Conservation (phyloP, 2,797 vertebrate genomes). For the Acestrorhynchus altus region DNA sequence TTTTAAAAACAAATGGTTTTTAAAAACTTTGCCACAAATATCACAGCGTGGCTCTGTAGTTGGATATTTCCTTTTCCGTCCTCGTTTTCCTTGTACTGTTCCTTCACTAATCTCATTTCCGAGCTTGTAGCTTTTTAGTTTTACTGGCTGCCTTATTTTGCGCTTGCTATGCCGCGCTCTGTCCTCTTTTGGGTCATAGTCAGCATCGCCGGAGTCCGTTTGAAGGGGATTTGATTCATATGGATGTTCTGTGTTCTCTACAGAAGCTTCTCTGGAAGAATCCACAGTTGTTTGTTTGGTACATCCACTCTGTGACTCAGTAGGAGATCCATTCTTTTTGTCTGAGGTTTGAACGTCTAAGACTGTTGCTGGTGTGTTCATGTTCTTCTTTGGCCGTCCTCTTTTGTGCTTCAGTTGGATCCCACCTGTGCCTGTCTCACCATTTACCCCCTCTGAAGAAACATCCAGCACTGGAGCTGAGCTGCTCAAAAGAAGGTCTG, state of each 20-base stretch:
- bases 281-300: neutral
- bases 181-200: slow-evolving; percentile 70
- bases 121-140: slow-evolving; percentile 87
- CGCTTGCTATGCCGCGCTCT: slow-evolving; percentile 85
- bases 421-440: slow-evolving; percentile 7
- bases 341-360: slow-evolving; percentile 10
- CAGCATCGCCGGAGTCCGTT: slow-evolving; percentile 70
- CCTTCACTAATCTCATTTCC: slow-evolving; percentile 75
- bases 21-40: slow-evolving; percentile 93
- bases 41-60: slow-evolving; percentile 86
- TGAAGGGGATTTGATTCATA: slow-evolving; percentile 58
- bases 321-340: neutral
- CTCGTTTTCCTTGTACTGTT: slow-evolving; percentile 75
- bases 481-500: slow-evolving; percentile 68
- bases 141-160: slow-evolving; percentile 85
- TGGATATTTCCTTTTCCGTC: slow-evolving; percentile 81
- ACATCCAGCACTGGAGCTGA: slow-evolving; percentile 39
- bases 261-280: neutral
- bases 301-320: slow-evolving; percentile 1
- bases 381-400: slow-evolving; percentile 86
- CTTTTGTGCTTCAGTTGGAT: slow-evolving; percentile 80
- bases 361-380: slow-evolving; percentile 46
- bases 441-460: neutral
- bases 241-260: slow-evolving; percentile 18
- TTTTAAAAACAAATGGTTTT: slow-evolving; percentile 90